Evolutionary conservation across 2,113 vertebrate species (phyloP), one percentile per base, ranked within the genome.

Genomic region (Melanerpes formicivorus): DNA sequence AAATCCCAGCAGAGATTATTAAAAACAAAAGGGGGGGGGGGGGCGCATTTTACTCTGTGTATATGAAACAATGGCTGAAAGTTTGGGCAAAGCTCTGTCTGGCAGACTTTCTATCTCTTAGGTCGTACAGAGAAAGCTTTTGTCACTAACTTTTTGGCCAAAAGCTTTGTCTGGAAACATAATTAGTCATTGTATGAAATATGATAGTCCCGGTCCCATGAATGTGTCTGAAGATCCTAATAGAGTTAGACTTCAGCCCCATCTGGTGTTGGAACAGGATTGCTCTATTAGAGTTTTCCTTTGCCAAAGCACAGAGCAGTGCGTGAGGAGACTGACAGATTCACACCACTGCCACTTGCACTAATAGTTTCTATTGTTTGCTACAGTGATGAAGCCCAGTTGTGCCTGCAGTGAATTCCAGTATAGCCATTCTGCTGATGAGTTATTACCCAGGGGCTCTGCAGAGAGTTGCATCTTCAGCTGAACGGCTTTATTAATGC

Each of bases 201-300:
- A 40, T 73, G 94, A 93, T 88, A 63, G 80, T 71, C 63, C 66
- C 56, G 62, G 32, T 94, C 67, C 62, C 63, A n/a, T 2, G 19
- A 44, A 37, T 74, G 67, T 80, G 84, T 84, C 93, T 80, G 80
- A 58, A 58, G 79, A 72, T 76, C 25, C 60, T 93, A 88, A 81
- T 92, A 66, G 88, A 82, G 95, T 96, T 96, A 96, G 96, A 78
- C 96, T 97, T 76, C 93, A 98, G 97, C 97, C 92, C 97, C 97
- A 97, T 96, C 97, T 98, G 97, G 82, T 97, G 97, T 96, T 95
- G 88, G 86, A 90, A 86, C 11, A 30, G 79, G 84, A 90, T 78
- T 79, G 87, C 79, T 95, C n/a, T 92, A 63, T 70, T 59, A 66
- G 37, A 19, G 79, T 78, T 69, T 67, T 56, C 75, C 52, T 42